These are phyloP conservation scores for Halcyon malimbica DNA, from an alignment of 2,113 vertebrate genomes.

Conservation along the genomic window DNA sequence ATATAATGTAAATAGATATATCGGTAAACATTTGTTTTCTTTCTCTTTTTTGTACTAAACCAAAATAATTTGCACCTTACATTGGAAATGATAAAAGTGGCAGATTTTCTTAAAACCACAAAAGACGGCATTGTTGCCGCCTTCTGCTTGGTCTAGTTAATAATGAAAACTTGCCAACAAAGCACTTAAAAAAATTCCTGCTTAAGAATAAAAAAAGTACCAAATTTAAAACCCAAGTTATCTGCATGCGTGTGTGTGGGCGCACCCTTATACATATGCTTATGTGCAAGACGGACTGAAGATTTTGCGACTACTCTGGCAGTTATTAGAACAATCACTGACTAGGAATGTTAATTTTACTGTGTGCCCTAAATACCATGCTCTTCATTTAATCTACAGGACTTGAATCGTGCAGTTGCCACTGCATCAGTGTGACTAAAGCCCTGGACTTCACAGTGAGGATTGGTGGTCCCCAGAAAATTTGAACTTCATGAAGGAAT, in stretches of 20 bases:
- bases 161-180: slow-evolving; percentile 32
- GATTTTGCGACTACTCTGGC: background rate
- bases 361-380: background rate
- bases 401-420: background rate
- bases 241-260: background rate
- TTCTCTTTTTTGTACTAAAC: background rate
- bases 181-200: slow-evolving; percentile 13
- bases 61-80: slow-evolving; percentile 14
- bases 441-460: slow-evolving; percentile 32
- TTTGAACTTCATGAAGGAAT: background rate
- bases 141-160: slow-evolving; percentile 8
- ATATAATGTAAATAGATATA: background rate
- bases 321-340: background rate
- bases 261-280: background rate
- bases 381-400: background rate
- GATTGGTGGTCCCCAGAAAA: slow-evolving; percentile 15
- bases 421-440: background rate
- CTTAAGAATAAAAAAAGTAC: slow-evolving; percentile 22
- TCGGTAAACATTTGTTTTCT: slow-evolving; percentile 9
- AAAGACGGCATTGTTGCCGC: background rate
- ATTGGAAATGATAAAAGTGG: background rate
- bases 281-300: slow-evolving; percentile 1
- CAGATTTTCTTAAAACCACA: background rate
- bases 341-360: background rate
- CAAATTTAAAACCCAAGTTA: background rate